phyloP scores from a whole-genome alignment of 1,140 invertebrate genomes.

The Procambarus clarkii region DNA sequence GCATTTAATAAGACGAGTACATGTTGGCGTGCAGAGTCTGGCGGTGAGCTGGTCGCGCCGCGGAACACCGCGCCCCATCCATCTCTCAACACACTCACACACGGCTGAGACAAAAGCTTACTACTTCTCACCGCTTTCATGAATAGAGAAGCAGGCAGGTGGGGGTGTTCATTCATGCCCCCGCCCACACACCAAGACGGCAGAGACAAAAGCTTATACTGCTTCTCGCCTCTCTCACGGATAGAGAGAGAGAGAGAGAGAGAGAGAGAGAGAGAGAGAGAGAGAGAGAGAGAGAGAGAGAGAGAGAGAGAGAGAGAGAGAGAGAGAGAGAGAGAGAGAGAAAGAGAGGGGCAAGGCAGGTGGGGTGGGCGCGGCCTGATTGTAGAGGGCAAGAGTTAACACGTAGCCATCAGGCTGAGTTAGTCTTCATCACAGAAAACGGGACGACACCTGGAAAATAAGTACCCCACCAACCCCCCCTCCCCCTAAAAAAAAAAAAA shows the following conservation, averaged over 20 bases:
- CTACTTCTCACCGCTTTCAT: too few species aligned
- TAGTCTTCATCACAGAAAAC: conserved; percentile 33
- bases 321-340: not conserved
- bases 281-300: not conserved
- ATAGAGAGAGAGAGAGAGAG: not conserved
- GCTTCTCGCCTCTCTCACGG: too few species aligned
- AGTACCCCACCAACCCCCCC: not conserved
- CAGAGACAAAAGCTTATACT: too few species aligned
- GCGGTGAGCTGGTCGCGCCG: too few species aligned
- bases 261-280: not conserved
- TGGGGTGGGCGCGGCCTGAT: not conserved
- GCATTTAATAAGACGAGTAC: too few species aligned
- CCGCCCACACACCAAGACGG: too few species aligned
- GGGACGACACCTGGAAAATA: conserved; percentile 43
- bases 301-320: not conserved
- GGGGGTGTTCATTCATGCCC: too few species aligned
- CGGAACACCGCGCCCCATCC: too few species aligned
- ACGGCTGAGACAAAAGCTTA: too few species aligned
- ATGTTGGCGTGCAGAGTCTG: too few species aligned
- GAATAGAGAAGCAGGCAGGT: too few species aligned
- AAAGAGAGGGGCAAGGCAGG: not conserved
- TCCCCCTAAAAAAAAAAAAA: not conserved
- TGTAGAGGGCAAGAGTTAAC: conserved; percentile 25
- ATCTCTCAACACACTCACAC: too few species aligned
- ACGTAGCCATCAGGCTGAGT: conserved; percentile 15